Base-by-base conservation (phyloP, 2,888 invertebrate species). In the Hecatera dysodea region DNA sequence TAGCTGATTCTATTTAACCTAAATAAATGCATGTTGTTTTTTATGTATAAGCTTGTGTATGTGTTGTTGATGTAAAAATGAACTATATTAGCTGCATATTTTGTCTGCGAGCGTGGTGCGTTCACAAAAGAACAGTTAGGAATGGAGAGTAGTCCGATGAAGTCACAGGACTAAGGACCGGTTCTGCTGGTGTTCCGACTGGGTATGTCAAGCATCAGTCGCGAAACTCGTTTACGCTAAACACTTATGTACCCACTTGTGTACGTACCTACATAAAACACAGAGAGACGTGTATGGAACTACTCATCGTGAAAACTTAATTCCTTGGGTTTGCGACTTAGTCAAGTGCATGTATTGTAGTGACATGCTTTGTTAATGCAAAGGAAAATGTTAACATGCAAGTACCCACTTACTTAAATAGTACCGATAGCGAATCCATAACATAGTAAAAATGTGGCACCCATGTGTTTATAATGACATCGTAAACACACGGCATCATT, bases 61-160 rank as follows among this genome's bases (percentile, higher is more conserved):
- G 19, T 74, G 42, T n/a, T 24, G n/a, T n/a, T n/a, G n/a, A 24
- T 19, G 29, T 46, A 63, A 48, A 56, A n/a, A 19, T 24, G 12
- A 17, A 44, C 9, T 15, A 57, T 5, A 48, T 29, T 17, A 7
- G 7, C 48, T 55, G 44, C 42, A 63, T 64, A 66, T 62, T 52
- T 52, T 62, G 61, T 72, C 50, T 29, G 50, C 19, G 17, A 57
- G 55, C 44, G 46, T 53, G 55, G 52, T 52, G 36, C 60, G 56
- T 70, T 60, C 19, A 66, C 60, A 60, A 60, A 76, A 63, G 19
- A 71, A 83, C 83, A 83, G 84, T 81, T 83, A 81, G 59, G 75
- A 72, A 72, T 62, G 70, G 71, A 68, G 67, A 48, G 66, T 64
- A 60, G 61, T 65, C 44, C 59, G 50, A 60, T 67, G 75, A 60